phyloP scores from a whole-genome alignment of 2,797 vertebrate genomes.

The Paramormyrops hopkinsi region DNA sequence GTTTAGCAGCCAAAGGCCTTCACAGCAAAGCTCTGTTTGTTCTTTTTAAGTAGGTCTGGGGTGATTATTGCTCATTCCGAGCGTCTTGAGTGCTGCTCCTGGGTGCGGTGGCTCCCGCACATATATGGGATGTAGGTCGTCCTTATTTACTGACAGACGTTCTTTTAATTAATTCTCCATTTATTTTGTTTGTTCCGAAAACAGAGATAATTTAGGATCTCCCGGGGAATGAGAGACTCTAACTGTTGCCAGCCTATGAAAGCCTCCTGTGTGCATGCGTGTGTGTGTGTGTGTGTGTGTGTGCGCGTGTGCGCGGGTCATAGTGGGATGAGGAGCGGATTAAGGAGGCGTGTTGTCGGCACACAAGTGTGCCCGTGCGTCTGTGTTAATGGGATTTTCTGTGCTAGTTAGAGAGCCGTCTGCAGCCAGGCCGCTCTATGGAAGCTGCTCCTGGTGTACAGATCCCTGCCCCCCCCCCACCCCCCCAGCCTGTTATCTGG shows the following conservation, averaged over 20 bases:
- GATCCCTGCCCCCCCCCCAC: neutral
- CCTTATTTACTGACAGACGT: neutral
- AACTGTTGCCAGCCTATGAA: neutral
- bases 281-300: slow-evolving; percentile 3
- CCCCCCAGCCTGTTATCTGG: slow-evolving; percentile 6
- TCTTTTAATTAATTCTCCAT: neutral
- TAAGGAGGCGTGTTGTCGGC: slow-evolving; percentile 31
- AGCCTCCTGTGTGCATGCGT: neutral
- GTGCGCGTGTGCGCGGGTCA: neutral
- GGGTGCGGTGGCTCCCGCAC: neutral
- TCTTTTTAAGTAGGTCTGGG: slow-evolving; percentile 42
- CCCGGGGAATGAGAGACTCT: neutral
- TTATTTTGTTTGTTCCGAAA: neutral
- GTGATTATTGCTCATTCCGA: neutral
- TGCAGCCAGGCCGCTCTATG: slow-evolving; percentile 16
- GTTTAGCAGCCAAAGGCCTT: slow-evolving; percentile 43
- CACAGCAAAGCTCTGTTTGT: slow-evolving; percentile 46
- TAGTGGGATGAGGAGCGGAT: slow-evolving; percentile 32
- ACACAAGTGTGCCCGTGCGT: slow-evolving; percentile 14
- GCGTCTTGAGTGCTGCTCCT: neutral
- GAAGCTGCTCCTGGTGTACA: slow-evolving; percentile 15
- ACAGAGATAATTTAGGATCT: slow-evolving; percentile 13
- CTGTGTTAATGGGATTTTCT: slow-evolving; percentile 35
- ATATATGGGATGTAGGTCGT: slow-evolving; percentile 35
- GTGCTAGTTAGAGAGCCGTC: slow-evolving; percentile 30